Conservation (phyloP, 2,888 invertebrate genomes). For the Amphipyra tragopoginis region DNA sequence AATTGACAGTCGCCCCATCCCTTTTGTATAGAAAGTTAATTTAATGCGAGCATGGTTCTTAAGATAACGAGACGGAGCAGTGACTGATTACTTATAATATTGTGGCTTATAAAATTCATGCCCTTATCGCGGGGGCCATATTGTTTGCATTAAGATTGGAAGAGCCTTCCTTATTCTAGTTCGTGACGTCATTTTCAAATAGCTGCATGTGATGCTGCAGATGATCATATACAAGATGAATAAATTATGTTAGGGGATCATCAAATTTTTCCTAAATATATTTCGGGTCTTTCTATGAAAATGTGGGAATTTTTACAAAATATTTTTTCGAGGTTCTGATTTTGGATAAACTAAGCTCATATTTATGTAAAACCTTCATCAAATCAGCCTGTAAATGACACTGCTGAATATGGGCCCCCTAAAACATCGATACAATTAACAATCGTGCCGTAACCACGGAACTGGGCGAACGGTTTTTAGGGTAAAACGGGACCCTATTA, state of each 20-base stretch:
- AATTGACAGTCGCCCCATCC: conserved; percentile 47
- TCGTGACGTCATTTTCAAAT: conserved; percentile 45
- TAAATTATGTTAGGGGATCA: conserved; percentile 3
- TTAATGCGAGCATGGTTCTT: conserved; percentile 56
- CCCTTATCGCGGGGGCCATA: conserved; percentile 53
- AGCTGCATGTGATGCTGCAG: conserved; percentile 6
- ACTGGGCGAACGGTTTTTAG: too few species aligned
- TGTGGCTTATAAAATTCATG: conserved; percentile 57
- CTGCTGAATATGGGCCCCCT: too few species aligned
- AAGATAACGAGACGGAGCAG: conserved; percentile 48
- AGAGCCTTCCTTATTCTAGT: conserved; percentile 44
- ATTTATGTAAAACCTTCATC: too few species aligned
- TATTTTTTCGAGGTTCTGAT: too few species aligned
- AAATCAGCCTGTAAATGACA: too few species aligned
- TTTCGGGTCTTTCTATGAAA: not conserved
- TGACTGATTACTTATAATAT: conserved; percentile 61
- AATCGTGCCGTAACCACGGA: too few species aligned
- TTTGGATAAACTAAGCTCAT: too few species aligned
- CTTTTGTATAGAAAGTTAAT: conserved; percentile 56
- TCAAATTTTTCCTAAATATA: not conserved
- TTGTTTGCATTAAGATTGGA: conserved; percentile 58
- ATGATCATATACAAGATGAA: conserved; percentile 13
- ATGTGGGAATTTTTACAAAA: too few species aligned
- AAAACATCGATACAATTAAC: too few species aligned
- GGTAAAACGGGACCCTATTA: too few species aligned